Evolutionary conservation across 1,140 invertebrate genomes (phyloP), one percentile per base, ranked within the genome.

Genomic region (Lepidurus couesii): DNA sequence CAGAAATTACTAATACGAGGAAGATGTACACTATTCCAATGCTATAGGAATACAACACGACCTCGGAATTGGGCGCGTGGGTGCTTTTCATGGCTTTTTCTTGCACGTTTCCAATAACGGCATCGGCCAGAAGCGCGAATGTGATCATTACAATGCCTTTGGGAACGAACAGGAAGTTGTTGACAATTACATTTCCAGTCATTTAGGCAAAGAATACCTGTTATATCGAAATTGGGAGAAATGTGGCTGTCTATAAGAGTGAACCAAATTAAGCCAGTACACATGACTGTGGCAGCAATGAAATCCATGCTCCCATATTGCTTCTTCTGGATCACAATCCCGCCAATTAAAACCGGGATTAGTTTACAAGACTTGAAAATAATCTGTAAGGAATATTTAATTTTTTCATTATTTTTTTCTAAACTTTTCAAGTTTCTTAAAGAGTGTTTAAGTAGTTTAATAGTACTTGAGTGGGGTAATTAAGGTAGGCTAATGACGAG

Each of bases 331-430:
- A 98, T 97, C 26, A 98, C 81, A 81, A 97, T 92, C 80, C 95
- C 93, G 74, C 96, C 96, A 80, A 96, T 90, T 81, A 98, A 88
- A 0, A 98, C 96, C 4, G 97, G 97, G 82, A 98, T 96, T 0
- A 98, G 87, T 86, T 98, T 98, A 84, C 97, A 98, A 84, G 95
- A 97, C 86, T 96, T 96, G 84, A 96, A 96, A 81, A 96, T 95
- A n/a, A 96, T 90, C 86, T 93, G 89, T 9, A 76, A 11, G 7
- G 44, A 75, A 11, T 44, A 77, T 24, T 21, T 10, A 77, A 78
- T 75, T 21, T 44, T 16, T 8, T n/a, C 8, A 42, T 5, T 34
- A 42, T 24, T n/a, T n/a, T 24, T n/a, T n/a, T 44, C 3, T 21
- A 43, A 74, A 6, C 21, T 7, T 21, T 24, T 8, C 1, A 11